These are phyloP conservation scores for Salarias fasciatus DNA, from an alignment of 2,797 vertebrate genomes.

Conservation along the genomic window DNA sequence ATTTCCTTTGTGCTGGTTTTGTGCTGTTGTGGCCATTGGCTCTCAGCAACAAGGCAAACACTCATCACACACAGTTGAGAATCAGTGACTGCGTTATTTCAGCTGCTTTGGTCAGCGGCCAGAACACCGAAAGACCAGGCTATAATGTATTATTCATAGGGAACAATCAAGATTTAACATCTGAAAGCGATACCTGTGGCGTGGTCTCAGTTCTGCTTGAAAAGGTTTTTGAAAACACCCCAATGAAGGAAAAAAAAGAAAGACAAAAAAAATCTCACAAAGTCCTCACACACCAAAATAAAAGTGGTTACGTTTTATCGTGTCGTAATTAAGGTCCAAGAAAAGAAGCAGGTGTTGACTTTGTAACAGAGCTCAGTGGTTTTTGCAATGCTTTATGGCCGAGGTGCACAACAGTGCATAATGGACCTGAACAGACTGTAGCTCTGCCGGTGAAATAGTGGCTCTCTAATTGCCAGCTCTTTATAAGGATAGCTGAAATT, in stretches of 20 bases:
- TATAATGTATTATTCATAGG: conserved; percentile 75
- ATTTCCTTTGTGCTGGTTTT: conserved; percentile 57
- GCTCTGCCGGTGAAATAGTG: conserved; percentile 59
- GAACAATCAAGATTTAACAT: conserved; percentile 77
- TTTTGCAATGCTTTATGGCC: conserved; percentile 54
- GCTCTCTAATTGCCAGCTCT: conserved; percentile 59
- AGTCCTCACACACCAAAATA: conserved; percentile 9
- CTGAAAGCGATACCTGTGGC: conserved; percentile 71
- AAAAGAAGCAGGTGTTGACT: conserved; percentile 62
- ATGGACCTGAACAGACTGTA: conserved; percentile 48
- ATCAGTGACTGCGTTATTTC: conserved; percentile 62
- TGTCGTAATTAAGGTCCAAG: conserved; percentile 36
- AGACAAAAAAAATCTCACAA: background rate
- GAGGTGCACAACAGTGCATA: conserved; percentile 31
- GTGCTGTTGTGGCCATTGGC: conserved; percentile 55
- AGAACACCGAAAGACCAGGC: conserved; percentile 34
- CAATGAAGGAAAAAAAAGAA: conserved; percentile 5
- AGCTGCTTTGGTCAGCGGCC: conserved; percentile 71
- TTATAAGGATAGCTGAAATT: conserved; percentile 67
- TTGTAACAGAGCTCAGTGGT: conserved; percentile 51
- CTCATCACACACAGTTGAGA: conserved; percentile 59
- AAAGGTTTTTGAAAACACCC: conserved; percentile 42
- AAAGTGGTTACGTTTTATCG: conserved; percentile 35
- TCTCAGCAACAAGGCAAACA: conserved; percentile 45
- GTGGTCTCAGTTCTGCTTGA: conserved; percentile 42